Percentiles rank a stretch among this genome's conserved stretches.
These are phyloP conservation scores for Plecotus auritus DNA, from an alignment of 2,113 vertebrate genomes.

Conservation along the genomic window DNA sequence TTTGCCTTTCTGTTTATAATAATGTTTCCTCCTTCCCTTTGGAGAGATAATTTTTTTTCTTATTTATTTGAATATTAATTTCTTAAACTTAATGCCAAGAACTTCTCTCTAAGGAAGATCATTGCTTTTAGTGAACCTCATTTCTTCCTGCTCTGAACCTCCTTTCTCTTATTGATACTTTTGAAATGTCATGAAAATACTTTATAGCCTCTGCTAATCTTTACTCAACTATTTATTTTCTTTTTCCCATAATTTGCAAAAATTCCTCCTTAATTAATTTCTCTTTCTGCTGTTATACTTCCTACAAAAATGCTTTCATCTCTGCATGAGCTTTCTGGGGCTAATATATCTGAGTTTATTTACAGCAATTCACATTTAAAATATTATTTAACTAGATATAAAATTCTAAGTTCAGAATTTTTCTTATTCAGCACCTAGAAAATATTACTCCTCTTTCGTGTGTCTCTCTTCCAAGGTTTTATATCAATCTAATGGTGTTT, in stretches of 20 bases:
- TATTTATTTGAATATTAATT: not conserved
- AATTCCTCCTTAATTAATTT: not conserved
- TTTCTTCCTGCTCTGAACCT: not conserved
- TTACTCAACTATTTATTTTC: not conserved
- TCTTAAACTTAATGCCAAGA: not conserved
- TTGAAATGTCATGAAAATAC: not conserved
- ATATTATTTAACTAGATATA: not conserved
- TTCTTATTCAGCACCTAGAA: slow-evolving; percentile 34
- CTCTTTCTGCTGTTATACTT: not conserved
- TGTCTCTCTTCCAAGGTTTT: slow-evolving; percentile 31
- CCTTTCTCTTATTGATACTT: not conserved
- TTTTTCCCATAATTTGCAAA: not conserved
- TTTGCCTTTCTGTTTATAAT: not conserved
- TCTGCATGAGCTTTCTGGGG: not conserved
- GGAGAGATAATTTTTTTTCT: not conserved
- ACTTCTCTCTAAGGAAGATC: not conserved
- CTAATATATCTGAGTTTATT: not conserved
- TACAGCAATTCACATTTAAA: slow-evolving; percentile 31
- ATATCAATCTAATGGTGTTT: not conserved
- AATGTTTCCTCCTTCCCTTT: not conserved
- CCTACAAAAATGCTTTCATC: slow-evolving; percentile 34
- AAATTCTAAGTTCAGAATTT: slow-evolving; percentile 38
- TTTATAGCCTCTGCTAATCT: not conserved
- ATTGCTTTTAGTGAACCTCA: not conserved
- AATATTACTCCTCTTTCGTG: not conserved